Percentiles rank a stretch among this genome's conserved stretches.
phyloP scores from a whole-genome alignment of 2,888 invertebrate genomes.

The Xanthia icteritia region DNA sequence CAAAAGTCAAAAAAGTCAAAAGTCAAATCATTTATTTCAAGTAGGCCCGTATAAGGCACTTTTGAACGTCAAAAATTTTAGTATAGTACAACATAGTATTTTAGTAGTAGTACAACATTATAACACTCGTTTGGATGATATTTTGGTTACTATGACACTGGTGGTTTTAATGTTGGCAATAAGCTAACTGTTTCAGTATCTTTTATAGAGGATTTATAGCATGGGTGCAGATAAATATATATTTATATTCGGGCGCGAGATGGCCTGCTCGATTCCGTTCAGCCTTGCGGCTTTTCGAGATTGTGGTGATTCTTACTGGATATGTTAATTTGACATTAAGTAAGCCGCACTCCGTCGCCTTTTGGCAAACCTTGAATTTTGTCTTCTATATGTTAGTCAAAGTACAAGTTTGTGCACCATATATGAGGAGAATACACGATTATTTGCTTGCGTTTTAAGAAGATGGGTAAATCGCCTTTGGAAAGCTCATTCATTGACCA shows the following conservation, averaged over 20 bases:
- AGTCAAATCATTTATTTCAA: no score
- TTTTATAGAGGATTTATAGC: no score
- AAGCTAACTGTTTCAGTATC: no score
- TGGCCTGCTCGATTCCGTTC: not conserved
- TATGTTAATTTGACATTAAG: not conserved
- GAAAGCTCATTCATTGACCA: not conserved
- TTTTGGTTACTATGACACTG: no score
- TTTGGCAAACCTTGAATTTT: not conserved
- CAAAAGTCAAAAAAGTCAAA: no score
- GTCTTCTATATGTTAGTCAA: not conserved
- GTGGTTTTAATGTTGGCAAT: no score
- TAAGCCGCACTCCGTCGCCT: not conserved
- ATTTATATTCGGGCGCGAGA: not conserved
- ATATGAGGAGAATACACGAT: not conserved
- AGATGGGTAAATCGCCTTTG: not conserved
- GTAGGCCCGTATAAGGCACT: no score
- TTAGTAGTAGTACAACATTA: no score
- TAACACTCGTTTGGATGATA: no score
- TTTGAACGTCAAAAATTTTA: no score
- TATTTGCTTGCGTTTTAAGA: not conserved
- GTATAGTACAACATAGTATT: no score
- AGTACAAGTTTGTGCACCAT: not conserved
- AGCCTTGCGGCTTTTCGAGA: not conserved
- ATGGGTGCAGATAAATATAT: no score
- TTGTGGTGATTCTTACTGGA: not conserved